phyloP scores from a whole-genome alignment of 2,888 invertebrate species.

The Chelonus formosanus region DNA sequence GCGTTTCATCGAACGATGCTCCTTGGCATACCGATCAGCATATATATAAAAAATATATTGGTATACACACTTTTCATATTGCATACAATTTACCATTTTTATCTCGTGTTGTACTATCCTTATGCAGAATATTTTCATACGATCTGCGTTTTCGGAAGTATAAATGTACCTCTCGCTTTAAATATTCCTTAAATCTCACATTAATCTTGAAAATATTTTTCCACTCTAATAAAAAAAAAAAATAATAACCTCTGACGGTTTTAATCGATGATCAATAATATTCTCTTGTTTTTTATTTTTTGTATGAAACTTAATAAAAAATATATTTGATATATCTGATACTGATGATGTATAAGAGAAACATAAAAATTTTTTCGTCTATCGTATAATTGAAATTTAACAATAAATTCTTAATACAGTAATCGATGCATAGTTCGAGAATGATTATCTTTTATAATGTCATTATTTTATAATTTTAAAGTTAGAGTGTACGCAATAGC shows the following conservation, averaged over 20 bases:
- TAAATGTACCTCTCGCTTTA: no score
- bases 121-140: constrained; percentile 31
- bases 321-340: no score
- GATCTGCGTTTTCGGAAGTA: no score
- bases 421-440: constrained; percentile 22
- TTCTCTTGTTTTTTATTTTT: no score
- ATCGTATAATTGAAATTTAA: constrained; percentile 1
- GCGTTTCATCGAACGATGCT: constrained; percentile 50
- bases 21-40: constrained; percentile 53
- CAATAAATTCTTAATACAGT: constrained; percentile 15
- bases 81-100: constrained; percentile 56
- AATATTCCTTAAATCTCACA: no score
- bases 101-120: constrained; percentile 46
- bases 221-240: no score
- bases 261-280: no score
- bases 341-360: neutral
- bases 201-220: no score
- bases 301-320: no score
- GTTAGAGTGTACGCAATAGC: constrained; percentile 37
- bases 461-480: constrained; percentile 11
- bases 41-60: constrained; percentile 63
- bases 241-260: no score
- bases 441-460: constrained; percentile 15
- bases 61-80: constrained; percentile 60
- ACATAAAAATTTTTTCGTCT: neutral